phyloP scores from a whole-genome alignment of 2,113 vertebrate species.

The Columba livia region DNA sequence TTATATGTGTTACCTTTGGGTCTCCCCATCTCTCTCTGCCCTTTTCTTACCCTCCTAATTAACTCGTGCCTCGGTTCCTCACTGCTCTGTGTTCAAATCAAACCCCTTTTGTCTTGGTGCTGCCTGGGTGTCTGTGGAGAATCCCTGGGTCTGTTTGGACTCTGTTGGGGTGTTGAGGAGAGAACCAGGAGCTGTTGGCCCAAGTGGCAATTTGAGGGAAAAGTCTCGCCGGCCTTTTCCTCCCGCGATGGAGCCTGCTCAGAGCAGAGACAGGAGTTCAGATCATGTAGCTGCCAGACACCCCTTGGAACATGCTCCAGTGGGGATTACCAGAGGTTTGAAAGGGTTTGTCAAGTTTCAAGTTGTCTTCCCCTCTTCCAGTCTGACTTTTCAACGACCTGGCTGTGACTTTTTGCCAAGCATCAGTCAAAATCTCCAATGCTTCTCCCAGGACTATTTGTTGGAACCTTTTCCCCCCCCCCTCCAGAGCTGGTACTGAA shows the following conservation, averaged over 20 bases:
- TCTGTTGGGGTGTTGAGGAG: background rate
- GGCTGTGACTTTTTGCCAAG: too few species aligned
- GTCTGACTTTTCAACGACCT: background rate
- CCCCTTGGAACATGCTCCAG: fast-evolving
- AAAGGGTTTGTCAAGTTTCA: background rate
- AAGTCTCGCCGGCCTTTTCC: background rate
- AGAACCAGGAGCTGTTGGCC: background rate
- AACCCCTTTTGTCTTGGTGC: background rate
- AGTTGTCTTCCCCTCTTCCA: background rate
- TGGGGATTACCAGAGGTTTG: background rate
- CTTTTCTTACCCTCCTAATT: background rate
- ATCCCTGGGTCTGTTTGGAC: fast-evolving
- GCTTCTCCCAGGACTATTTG: fast-evolving
- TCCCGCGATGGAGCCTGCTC: background rate
- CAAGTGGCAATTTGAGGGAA: background rate
- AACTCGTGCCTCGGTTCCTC: background rate
- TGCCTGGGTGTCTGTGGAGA: background rate
- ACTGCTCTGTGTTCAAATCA: background rate
- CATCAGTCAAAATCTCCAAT: too few species aligned
- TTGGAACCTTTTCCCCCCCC: background rate
- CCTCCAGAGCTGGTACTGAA: fast-evolving
- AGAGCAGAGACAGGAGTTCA: background rate
- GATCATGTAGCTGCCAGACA: background rate
- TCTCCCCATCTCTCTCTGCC: background rate
- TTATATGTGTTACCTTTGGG: fast-evolving